Evolutionary conservation across 1,140 invertebrate species (phyloP).

Genomic region (Brachionus paranguensis): DNA sequence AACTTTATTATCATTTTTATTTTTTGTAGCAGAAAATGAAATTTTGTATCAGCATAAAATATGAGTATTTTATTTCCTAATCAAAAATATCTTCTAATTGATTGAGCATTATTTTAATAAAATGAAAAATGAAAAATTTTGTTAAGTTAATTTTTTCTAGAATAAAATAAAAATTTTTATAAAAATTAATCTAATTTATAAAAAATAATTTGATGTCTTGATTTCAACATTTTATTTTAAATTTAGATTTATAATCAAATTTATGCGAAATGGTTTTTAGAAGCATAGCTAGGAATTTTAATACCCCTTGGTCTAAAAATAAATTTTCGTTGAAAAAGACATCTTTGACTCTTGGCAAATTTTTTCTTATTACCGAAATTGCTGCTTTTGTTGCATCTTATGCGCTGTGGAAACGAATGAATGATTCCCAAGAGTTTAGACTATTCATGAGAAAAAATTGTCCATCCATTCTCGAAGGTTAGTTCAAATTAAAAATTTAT

Average conservation of each 20-base stretch:
- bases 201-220: background rate
- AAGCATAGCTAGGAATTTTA: background rate
- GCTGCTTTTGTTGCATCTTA: background rate
- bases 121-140: too few species aligned
- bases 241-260: background rate
- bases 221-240: background rate
- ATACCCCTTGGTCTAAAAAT: background rate
- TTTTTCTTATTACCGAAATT: background rate
- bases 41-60: too few species aligned
- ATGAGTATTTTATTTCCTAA: too few species aligned
- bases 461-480: slow-evolving; percentile 24
- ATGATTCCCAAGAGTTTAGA: slow-evolving; percentile 39
- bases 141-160: too few species aligned
- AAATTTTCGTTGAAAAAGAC: background rate
- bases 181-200: background rate
- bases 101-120: too few species aligned
- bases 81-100: too few species aligned
- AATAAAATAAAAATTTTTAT: too few species aligned
- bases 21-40: too few species aligned
- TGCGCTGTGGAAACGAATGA: slow-evolving; percentile 31
- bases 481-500: background rate
- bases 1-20: too few species aligned
- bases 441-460: slow-evolving; percentile 22
- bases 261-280: background rate
- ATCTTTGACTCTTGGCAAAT: background rate